Conservation (phyloP, 2,888 invertebrate genomes). For the Drosophila helvetica region DNA sequence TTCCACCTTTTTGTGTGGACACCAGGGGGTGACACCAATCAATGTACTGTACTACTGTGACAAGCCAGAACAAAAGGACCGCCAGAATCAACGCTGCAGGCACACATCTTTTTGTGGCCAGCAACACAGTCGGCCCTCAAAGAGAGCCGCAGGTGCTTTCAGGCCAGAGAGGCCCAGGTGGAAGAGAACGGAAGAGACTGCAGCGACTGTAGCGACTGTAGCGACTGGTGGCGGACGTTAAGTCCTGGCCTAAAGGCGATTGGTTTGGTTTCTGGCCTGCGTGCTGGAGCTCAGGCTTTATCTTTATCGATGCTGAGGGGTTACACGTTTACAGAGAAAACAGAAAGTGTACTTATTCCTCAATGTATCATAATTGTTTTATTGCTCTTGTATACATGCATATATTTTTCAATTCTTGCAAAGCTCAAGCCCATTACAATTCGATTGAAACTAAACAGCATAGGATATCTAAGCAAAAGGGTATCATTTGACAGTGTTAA, state of each 20-base stretch:
- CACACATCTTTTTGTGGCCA: neutral
- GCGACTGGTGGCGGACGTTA: neutral
- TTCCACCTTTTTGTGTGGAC: neutral
- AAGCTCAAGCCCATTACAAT: neutral
- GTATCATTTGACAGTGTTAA: no score
- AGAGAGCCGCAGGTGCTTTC: neutral
- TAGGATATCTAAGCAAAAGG: no score
- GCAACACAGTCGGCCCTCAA: neutral
- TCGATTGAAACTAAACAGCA: no score
- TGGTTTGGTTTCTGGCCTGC: neutral
- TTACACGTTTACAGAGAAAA: neutral
- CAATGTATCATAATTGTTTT: no score
- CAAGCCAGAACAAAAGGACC: neutral
- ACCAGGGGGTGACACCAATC: slow-evolving; percentile 14
- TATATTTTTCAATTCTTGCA: no score
- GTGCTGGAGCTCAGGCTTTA: neutral
- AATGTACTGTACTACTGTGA: neutral
- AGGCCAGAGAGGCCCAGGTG: slow-evolving; percentile 11
- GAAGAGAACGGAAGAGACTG: neutral
- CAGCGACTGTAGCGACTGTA: neutral
- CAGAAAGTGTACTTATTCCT: no score
- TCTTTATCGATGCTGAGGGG: neutral
- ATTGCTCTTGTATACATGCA: no score
- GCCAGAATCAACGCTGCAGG: neutral
- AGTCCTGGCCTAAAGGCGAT: neutral